These are phyloP conservation scores for Novumbra hubbsi DNA, from an alignment of 2,797 vertebrate species.

Conservation along the genomic window DNA sequence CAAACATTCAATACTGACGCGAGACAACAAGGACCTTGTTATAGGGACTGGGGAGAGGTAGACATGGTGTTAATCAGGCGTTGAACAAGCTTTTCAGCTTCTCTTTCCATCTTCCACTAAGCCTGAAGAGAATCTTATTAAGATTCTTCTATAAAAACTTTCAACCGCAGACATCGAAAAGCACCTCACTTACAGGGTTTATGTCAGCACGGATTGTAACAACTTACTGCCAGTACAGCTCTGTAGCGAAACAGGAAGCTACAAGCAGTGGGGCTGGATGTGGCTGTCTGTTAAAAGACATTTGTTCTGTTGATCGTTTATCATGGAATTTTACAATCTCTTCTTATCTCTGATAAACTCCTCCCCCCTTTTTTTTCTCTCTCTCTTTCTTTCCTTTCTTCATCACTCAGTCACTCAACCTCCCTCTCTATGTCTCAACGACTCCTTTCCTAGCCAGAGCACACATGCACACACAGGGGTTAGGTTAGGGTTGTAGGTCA, in stretches of 20 bases:
- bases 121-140: constrained; percentile 54
- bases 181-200: constrained; percentile 53
- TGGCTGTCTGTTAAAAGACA: constrained; percentile 24
- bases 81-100: constrained; percentile 48
- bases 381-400: neutral
- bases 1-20: too few species aligned
- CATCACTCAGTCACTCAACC: too few species aligned
- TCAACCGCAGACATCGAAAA: constrained; percentile 71
- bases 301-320: neutral
- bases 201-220: constrained; percentile 49
- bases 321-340: constrained; percentile 32
- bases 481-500: too few species aligned
- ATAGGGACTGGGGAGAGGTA: too few species aligned
- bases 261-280: constrained; percentile 24
- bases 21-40: too few species aligned
- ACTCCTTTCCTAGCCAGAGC: too few species aligned
- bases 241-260: constrained; percentile 33
- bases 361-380: neutral
- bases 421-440: too few species aligned
- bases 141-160: constrained; percentile 65
- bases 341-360: constrained; percentile 2
- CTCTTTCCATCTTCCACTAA: constrained; percentile 53
- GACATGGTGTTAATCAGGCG: too few species aligned
- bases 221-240: constrained; percentile 36
- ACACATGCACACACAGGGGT: too few species aligned